These are phyloP conservation scores for Balanococcus diminutus DNA, from an alignment of 2,888 invertebrate genomes.

Conservation along the genomic window DNA sequence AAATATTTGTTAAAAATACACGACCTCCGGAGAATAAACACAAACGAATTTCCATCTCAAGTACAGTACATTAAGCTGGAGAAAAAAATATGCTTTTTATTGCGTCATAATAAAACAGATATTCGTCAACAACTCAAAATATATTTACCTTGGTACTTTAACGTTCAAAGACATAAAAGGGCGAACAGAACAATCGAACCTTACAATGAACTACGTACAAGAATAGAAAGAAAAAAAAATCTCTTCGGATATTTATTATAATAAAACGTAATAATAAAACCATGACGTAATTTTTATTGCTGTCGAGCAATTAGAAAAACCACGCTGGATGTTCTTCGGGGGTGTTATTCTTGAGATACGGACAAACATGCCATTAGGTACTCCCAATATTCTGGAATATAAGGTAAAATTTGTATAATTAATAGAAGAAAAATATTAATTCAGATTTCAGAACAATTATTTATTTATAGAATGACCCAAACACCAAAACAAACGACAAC, in stretches of 20 bases:
- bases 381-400: conserved; percentile 22
- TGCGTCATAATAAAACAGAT: not conserved
- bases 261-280: not conserved
- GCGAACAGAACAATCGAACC: not conserved
- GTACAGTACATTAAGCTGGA: not conserved
- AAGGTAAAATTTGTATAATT: not conserved
- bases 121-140: not conserved
- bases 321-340: not conserved
- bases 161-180: not conserved
- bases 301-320: not conserved
- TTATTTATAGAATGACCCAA: not conserved
- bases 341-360: conserved; percentile 12
- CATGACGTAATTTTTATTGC: not conserved
- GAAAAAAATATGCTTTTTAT: not conserved
- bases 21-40: not conserved
- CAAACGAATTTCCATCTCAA: not conserved
- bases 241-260: not conserved
- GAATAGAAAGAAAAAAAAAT: not conserved
- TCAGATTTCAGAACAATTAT: not conserved
- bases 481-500: not conserved
- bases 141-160: not conserved
- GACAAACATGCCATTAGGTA: not conserved
- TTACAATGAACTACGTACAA: not conserved
- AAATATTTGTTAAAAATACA: not conserved
- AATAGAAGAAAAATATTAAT: not conserved